A percentile compares a stretch with the other conserved stretches of the same genome.
These are phyloP conservation scores for Aptenodytes forsteri DNA, from an alignment of 2,113 vertebrate species.

Conservation along the genomic window DNA sequence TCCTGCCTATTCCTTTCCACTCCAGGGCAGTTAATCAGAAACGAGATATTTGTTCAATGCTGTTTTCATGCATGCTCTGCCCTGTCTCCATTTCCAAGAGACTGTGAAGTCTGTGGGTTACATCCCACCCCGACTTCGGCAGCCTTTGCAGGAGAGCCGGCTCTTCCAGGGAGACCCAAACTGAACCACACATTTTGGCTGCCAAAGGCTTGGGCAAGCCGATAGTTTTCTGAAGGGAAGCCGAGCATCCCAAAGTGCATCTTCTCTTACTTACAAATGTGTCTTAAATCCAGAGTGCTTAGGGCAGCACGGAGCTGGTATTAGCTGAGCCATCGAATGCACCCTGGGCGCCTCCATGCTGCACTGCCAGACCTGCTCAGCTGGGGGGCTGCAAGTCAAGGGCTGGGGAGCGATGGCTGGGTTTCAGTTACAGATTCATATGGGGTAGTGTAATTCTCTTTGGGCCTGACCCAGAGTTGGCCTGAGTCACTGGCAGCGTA, in stretches of 20 bases:
- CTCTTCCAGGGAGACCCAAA: neutral
- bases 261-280: neutral
- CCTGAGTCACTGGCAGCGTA: rapidly evolving
- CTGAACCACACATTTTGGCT: neutral
- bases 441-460: neutral
- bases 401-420: neutral
- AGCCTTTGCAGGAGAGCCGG: neutral
- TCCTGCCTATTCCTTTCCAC: neutral
- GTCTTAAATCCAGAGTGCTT: neutral
- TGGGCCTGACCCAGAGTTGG: neutral
- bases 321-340: neutral
- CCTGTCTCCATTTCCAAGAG: neutral
- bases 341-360: rapidly evolving
- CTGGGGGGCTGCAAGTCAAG: neutral
- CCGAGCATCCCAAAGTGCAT: neutral
- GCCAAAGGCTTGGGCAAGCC: neutral
- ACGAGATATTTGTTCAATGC: neutral
- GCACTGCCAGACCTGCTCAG: neutral
- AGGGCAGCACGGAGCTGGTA: neutral
- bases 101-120: rapidly evolving
- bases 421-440: neutral
- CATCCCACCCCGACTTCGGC: neutral
- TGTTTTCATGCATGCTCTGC: neutral
- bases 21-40: neutral
- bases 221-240: neutral